Base-by-base conservation (phyloP, 2,113 vertebrate genomes). In the Delphinapterus leucas region DNA sequence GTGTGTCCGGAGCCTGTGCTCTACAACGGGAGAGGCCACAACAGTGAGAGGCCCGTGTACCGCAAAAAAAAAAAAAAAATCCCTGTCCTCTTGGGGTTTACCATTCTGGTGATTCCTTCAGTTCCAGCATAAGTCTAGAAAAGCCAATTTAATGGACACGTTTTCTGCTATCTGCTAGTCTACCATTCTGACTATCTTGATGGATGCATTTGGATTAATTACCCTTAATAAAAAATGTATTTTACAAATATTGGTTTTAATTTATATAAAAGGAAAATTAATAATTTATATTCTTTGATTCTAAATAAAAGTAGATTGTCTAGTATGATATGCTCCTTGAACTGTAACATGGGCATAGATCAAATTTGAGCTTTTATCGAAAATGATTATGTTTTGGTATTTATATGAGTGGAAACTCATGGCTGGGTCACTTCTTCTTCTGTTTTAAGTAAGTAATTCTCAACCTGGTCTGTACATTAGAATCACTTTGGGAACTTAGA, bases 191-290 rank as follows among this genome's bases (percentile, higher is more conserved):
- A 65, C 86, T 38, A 65, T 82, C 53, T 87, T 33, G 33, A 73
- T 95, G 41, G 2, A 36, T 96, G 6, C 28, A 14, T 90, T 96
- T 94, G 26, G 67, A 92, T 86, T 93, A 77, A 82, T 73, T 90
- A 49, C 44, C 36, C 12, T 94, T 71, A 85, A 84, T 74, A 60
- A 93, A 90, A 90, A 90, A 53, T 44, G 5, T 68, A 41, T 63
- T 73, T 97, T 12, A 90, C 53, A 77, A 87, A 73, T 71, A 96
- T 17, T 88, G 5, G 10, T 89, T 84, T 81, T 77, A 83, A 18
- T 58, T 80, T n/a, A 58, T 81, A 55, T 63, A 74, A 88, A 84
- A 36, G 79, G 53, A 91, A 87, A 90, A 17, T 53, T 53, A 53
- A 47, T 38, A 47, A 93, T 85, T 53, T 44, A 76, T 88, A 80